phyloP scores from a whole-genome alignment of 2,888 invertebrate genomes.

The Lacanobia wlatinum region DNA sequence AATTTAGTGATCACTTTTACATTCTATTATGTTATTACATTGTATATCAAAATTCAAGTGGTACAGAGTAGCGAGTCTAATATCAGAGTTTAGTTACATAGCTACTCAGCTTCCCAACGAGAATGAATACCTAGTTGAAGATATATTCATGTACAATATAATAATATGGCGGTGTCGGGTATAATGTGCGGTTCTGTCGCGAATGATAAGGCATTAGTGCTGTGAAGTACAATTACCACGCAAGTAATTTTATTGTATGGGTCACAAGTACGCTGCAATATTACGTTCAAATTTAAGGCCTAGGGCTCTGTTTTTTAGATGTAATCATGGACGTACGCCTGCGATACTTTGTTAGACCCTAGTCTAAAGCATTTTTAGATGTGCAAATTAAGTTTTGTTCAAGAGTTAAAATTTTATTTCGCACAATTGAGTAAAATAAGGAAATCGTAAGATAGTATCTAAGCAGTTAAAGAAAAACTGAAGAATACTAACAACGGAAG shows the following conservation, averaged over 20 bases:
- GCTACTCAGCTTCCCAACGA: slow-evolving; percentile 7
- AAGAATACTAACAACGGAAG: no score
- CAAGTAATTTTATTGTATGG: slow-evolving; percentile 44
- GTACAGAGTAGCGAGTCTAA: slow-evolving; percentile 32
- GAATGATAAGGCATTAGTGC: slow-evolving; percentile 27
- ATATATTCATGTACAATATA: slow-evolving; percentile 49
- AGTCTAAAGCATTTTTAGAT: no score
- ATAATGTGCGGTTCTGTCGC: slow-evolving; percentile 48
- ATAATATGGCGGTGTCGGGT: slow-evolving; percentile 42
- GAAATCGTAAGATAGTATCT: no score
- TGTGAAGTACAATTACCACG: slow-evolving; percentile 45
- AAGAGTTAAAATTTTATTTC: no score
- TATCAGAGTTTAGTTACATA: slow-evolving; percentile 20
- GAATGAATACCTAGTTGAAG: slow-evolving; percentile 24
- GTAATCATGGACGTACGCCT: not conserved
- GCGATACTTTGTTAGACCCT: not conserved
- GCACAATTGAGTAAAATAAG: no score
- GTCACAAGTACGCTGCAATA: slow-evolving; percentile 17
- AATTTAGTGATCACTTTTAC: slow-evolving; percentile 6
- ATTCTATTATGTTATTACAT: slow-evolving; percentile 7
- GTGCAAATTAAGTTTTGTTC: no score
- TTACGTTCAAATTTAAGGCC: slow-evolving; percentile 35
- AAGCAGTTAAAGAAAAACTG: no score
- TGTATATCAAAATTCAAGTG: slow-evolving; percentile 15
- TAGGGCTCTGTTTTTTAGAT: not conserved